phyloP scores from a whole-genome alignment of 2,888 invertebrate genomes.

The Leucoma salicis region DNA sequence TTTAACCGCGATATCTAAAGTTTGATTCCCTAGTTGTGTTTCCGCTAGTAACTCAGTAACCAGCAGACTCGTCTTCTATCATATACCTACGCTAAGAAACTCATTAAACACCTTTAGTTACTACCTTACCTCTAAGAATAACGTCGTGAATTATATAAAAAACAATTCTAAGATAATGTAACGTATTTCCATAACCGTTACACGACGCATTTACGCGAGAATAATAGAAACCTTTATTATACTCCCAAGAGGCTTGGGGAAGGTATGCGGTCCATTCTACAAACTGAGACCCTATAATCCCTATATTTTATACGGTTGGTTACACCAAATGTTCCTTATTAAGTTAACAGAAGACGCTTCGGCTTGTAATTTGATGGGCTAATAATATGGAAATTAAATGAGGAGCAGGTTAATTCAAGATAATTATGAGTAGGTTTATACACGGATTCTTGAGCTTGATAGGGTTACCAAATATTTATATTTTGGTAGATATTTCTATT shows the following conservation, averaged over 20 bases:
- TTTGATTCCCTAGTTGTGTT: too few relatives aligned
- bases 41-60: too few relatives aligned
- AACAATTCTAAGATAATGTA: too few relatives aligned
- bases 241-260: background rate
- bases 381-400: conserved; percentile 29
- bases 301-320: conserved; percentile 15
- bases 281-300: conserved; percentile 1
- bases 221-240: background rate
- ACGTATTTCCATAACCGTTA: too few relatives aligned
- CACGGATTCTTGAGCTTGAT: conserved; percentile 7
- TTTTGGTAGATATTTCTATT: background rate
- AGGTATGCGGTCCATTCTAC: background rate
- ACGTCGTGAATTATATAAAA: too few relatives aligned
- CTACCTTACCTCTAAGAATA: too few relatives aligned
- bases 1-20: too few relatives aligned
- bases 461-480: background rate
- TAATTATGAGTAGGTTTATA: conserved; percentile 14
- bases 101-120: too few relatives aligned
- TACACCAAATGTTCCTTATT: conserved; percentile 21
- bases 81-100: too few relatives aligned
- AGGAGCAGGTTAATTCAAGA: conserved; percentile 16
- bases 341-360: conserved; percentile 21
- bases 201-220: background rate
- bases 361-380: conserved; percentile 28
- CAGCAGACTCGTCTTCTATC: too few relatives aligned